phyloP scores from a whole-genome alignment of 2,113 vertebrate genomes.

The Bagarius yarrelli region DNA sequence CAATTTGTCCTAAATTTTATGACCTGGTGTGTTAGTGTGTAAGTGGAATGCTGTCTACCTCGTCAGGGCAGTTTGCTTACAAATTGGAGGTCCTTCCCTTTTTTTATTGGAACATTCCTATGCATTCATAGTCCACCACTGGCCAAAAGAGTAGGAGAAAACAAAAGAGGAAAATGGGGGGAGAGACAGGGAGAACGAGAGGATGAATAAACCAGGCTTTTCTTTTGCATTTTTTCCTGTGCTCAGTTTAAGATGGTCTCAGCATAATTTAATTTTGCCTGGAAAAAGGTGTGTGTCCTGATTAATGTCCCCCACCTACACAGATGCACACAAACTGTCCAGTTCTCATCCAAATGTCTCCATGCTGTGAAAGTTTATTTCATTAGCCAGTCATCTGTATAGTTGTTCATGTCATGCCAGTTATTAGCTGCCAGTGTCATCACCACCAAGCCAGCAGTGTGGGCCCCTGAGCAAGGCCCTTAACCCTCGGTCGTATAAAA shows the following conservation, averaged over 20 bases:
- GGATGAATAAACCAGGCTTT: slow-evolving; percentile 61
- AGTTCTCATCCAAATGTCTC: not conserved
- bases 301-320: not conserved
- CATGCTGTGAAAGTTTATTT: too few species aligned
- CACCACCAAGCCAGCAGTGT: too few species aligned
- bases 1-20: slow-evolving; percentile 16
- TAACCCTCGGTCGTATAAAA: too few species aligned
- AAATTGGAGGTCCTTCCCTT: slow-evolving; percentile 52
- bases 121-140: slow-evolving; percentile 55
- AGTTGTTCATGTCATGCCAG: too few species aligned
- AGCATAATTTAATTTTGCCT: not conserved
- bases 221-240: slow-evolving; percentile 33
- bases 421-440: too few species aligned
- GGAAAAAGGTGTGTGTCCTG: not conserved
- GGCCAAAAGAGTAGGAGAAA: slow-evolving; percentile 46
- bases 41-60: slow-evolving; percentile 53
- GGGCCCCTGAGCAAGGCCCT: too few species aligned
- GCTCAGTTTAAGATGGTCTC: slow-evolving; percentile 3
- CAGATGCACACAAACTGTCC: slow-evolving; percentile 9
- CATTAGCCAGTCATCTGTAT: too few species aligned
- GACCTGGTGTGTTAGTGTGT: slow-evolving; percentile 20
- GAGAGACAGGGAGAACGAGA: slow-evolving; percentile 62
- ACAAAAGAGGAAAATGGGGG: slow-evolving; percentile 56
- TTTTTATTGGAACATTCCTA: slow-evolving; percentile 46
- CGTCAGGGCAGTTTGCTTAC: slow-evolving; percentile 53